Conservation (phyloP, 2,888 invertebrate genomes). For the Exephanes ischioxanthus region DNA sequence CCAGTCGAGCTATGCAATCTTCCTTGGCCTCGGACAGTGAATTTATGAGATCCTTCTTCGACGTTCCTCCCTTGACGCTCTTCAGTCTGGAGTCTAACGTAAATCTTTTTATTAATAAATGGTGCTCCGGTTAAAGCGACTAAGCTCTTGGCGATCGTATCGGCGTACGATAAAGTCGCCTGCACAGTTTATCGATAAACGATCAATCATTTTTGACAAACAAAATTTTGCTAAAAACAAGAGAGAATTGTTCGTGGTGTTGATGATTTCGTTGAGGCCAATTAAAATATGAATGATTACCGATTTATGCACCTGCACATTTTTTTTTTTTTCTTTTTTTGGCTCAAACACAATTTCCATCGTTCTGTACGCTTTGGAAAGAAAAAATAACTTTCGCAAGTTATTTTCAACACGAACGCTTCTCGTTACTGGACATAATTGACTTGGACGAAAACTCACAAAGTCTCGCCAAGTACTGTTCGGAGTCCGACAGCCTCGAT, state of each 20-base stretch:
- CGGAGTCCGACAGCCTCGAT: constrained; percentile 87
- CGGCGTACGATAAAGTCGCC: neutral
- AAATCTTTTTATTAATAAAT: constrained; percentile 10
- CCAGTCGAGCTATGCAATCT: constrained; percentile 88
- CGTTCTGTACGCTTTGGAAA: neutral
- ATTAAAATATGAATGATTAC: neutral
- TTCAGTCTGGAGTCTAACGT: constrained; percentile 78
- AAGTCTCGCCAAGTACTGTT: constrained; percentile 89
- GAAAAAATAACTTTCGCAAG: neutral
- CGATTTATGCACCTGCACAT: neutral
- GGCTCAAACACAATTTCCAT: neutral
- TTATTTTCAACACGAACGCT: too few relatives aligned
- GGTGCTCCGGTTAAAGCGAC: neutral
- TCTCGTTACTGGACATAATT: neutral
- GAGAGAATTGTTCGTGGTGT: neutral
- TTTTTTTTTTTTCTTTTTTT: neutral
- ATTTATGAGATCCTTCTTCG: constrained; percentile 87
- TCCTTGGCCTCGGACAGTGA: constrained; percentile 87
- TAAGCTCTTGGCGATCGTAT: neutral
- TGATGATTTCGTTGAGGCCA: neutral
- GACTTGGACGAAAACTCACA: constrained; percentile 85
- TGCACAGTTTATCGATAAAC: neutral
- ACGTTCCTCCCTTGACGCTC: constrained; percentile 79
- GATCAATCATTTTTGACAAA: neutral
- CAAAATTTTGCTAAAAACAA: neutral